Evolutionary conservation across 2,888 invertebrate genomes (phyloP).

Genomic region (Eueremaeus valkanovi): DNA sequence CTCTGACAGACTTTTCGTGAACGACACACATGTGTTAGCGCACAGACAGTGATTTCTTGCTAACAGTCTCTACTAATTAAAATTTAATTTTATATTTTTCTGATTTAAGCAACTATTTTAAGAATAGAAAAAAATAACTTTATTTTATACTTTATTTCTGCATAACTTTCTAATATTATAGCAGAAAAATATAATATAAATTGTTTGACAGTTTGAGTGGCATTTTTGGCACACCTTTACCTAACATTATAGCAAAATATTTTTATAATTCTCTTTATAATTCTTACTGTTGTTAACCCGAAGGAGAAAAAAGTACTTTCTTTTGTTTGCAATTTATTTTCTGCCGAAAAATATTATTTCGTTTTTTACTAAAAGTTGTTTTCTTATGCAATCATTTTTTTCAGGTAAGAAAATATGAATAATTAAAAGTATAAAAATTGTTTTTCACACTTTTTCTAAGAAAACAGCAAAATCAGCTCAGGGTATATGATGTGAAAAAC

Average conservation of each 20-base stretch:
- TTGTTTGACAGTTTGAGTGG: conserved; percentile 8
- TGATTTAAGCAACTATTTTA: background rate
- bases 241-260: background rate
- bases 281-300: background rate
- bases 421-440: background rate
- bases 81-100: background rate
- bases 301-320: background rate
- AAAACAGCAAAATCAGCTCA: too few species aligned
- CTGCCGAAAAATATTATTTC: background rate
- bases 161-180: background rate
- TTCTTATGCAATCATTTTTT: background rate
- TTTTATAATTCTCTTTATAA: background rate
- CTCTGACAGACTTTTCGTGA: too few species aligned
- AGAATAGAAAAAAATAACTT: background rate
- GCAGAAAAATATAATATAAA: background rate
- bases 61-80: too few species aligned
- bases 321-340: background rate
- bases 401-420: background rate
- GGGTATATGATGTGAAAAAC: too few species aligned
- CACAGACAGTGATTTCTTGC: background rate
- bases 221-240: conserved; percentile 14
- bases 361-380: background rate
- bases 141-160: background rate
- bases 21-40: background rate
- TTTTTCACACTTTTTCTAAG: too few species aligned